Base-by-base conservation (phyloP, 2,888 invertebrate genomes). In the Chrysolina oricalcia region DNA sequence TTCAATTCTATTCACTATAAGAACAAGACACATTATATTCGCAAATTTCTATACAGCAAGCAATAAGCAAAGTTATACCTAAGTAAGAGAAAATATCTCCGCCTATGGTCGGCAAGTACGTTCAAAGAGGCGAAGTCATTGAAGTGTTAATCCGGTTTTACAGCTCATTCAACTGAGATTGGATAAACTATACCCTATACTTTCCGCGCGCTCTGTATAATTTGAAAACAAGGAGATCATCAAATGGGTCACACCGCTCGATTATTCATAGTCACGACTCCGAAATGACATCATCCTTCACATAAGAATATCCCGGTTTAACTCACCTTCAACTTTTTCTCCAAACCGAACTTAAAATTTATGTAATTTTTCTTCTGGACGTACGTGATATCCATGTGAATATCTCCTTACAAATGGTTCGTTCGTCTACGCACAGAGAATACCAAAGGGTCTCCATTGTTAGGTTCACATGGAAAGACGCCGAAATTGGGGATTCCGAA, bases 361-460 rank as follows among this genome's bases (percentile, higher is more conserved):
- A 75, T 75, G 75, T 77, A 77, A 77, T 77, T 77, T 77, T 77
- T 77, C 77, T 67, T 72, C 73, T 73, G 73, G 71, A 69, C 73
- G 73, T 75, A 77, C 77, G 77, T 77, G 77, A 75, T 73, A 63
- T 68, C 67, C 73, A 75, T 77, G 71, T 70, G 63, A 68, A 77
- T 69, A 23, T 53, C 40, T 27, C 66, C 70, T 59, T 66, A 72
- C 74, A 67, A 70, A 77, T 74, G 71, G 77, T 72, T 69, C 64
- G 50, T 41, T 35, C 64, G 50, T 41, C 40, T 74, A 69, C 74
- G 70, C 74, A 65, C 53, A 56, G n/a, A 41, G 70, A 74, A 74
- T 74, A 74, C 59, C 69, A 23, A 64, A 64, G 62, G 46, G 67
- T 48, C 35, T 35, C 53, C 70, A 21, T 73, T 67, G 53, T 53